Conservation (phyloP, 2,797 vertebrate species). For the Poeciliopsis infans region DNA sequence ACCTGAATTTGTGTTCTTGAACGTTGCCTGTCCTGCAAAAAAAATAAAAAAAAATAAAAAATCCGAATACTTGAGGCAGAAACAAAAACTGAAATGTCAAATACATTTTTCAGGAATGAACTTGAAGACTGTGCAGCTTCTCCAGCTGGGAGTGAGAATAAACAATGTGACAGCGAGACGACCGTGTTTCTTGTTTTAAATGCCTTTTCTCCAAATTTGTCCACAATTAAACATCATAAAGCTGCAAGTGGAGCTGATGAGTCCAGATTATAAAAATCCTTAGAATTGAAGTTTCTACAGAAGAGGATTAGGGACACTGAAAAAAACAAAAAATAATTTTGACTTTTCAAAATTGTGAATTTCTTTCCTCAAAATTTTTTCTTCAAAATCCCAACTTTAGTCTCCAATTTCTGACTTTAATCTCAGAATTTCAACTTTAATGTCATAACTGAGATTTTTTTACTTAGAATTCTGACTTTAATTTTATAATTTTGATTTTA, state of each 20-base stretch:
- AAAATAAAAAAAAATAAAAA: not conserved
- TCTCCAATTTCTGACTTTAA: no score
- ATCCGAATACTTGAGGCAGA: not conserved
- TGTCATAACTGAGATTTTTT: no score
- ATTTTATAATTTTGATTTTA: no score
- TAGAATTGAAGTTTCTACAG: not conserved
- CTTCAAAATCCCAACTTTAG: no score
- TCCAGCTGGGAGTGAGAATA: constrained; percentile 50
- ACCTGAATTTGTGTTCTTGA: constrained; percentile 59
- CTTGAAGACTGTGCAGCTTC: constrained; percentile 27
- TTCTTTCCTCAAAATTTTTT: no score
- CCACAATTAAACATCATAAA: not conserved
- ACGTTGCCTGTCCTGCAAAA: not conserved
- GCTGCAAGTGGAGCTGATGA: not conserved
- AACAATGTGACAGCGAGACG: not conserved
- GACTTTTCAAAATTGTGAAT: not conserved
- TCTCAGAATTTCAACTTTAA: no score
- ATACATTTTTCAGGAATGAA: constrained; percentile 1
- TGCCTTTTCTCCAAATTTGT: not conserved
- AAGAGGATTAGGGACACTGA: no score
- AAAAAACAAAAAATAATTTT: no score
- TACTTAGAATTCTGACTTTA: no score
- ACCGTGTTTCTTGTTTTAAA: not conserved
- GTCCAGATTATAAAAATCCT: constrained; percentile 11
- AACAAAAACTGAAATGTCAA: not conserved